Evolutionary conservation across 2,888 invertebrate species (phyloP).

Genomic region (Onchidella celtica): DNA sequence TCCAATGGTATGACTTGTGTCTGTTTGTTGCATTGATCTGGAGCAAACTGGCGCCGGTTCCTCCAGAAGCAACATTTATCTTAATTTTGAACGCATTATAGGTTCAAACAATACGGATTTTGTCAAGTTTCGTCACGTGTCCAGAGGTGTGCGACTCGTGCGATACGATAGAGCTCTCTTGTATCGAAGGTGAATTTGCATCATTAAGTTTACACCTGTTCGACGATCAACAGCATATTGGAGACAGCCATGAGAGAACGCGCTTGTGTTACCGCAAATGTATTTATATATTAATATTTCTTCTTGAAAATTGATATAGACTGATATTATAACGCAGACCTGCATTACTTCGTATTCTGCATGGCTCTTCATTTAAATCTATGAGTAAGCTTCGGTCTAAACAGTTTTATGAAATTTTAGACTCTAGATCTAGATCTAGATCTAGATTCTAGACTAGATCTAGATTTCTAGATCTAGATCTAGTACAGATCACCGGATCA

Average conservation of each 20-base stretch:
- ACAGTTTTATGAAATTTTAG: too few relatives aligned
- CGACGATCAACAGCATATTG: not conserved
- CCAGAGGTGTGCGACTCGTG: slow-evolving; percentile 20
- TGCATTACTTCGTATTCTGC: not conserved
- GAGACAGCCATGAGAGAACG: too few relatives aligned
- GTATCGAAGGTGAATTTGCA: not conserved
- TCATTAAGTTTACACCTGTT: not conserved
- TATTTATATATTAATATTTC: not conserved
- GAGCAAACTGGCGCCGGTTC: not conserved
- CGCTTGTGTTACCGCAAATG: not conserved
- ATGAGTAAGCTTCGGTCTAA: too few relatives aligned
- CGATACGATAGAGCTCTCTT: not conserved
- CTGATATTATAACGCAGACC: not conserved
- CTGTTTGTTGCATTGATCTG: not conserved
- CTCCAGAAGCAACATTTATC: not conserved
- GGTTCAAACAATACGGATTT: not conserved
- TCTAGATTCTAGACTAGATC: too few relatives aligned
- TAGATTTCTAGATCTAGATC: too few relatives aligned
- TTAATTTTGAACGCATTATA: not conserved
- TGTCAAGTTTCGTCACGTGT: slow-evolving; percentile 46
- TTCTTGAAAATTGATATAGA: not conserved
- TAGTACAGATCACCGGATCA: too few relatives aligned
- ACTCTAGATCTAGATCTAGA: too few relatives aligned
- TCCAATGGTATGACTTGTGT: slow-evolving; percentile 7
- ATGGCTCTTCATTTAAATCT: not conserved